A percentile compares a stretch with the other conserved stretches of the same genome.
phyloP scores from a whole-genome alignment of 1,140 invertebrate genomes.

The Ctenoplectra terminalis region DNA sequence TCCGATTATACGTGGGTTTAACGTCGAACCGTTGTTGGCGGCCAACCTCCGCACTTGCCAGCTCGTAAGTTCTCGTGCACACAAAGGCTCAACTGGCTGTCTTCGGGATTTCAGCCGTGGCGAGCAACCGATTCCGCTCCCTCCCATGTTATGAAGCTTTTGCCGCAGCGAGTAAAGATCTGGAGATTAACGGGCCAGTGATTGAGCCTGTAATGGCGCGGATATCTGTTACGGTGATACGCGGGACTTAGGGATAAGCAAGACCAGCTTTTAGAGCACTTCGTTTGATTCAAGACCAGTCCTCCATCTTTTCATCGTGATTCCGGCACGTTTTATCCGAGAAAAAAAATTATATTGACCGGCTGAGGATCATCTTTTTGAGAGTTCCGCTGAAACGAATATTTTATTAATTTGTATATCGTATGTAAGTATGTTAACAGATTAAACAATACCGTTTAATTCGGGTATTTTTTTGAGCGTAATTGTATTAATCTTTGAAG shows the following conservation, averaged over 20 bases:
- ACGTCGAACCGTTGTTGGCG: constrained; percentile 27
- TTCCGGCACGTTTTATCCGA: not conserved
- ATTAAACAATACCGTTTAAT: too few species aligned
- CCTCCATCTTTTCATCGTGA: not conserved
- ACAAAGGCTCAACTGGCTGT: constrained; percentile 42
- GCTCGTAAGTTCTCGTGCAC: constrained; percentile 58
- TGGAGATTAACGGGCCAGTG: constrained; percentile 23
- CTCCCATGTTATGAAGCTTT: constrained; percentile 15
- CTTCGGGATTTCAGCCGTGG: constrained; percentile 44
- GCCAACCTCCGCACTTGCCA: constrained; percentile 26
- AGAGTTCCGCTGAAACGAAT: too few species aligned
- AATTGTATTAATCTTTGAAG: too few species aligned
- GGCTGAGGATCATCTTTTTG: too few species aligned
- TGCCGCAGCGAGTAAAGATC: constrained; percentile 1
- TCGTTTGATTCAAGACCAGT: constrained; percentile 6
- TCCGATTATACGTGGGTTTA: constrained; percentile 50
- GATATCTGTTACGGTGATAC: constrained; percentile 44
- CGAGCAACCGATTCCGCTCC: not conserved
- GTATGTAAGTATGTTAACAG: too few species aligned
- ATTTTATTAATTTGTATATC: too few species aligned
- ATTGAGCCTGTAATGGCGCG: constrained; percentile 36
- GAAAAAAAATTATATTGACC: not conserved
- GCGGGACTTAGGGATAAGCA: constrained; percentile 31
- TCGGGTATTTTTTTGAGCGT: too few species aligned
- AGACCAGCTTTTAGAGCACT: not conserved